Evolutionary conservation across 2,888 invertebrate genomes (phyloP), one percentile per base, ranked within the genome.

Genomic region (Acanthosoma haemorrhoidale): DNA sequence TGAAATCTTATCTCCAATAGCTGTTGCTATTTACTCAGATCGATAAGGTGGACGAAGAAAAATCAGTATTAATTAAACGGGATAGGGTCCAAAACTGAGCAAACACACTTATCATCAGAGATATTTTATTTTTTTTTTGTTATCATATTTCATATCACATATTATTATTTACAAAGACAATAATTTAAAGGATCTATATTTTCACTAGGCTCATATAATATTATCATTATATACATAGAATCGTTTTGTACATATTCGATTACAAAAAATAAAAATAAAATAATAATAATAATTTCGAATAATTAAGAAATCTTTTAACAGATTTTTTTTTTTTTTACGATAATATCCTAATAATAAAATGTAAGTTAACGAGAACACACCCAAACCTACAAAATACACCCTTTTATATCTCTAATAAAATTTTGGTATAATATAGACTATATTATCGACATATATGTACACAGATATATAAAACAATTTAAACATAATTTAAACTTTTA

Each of bases 81-180:
- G 29, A 34, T 59, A 34, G 34, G 59, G 64, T 64, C 21, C 41
- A 25, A 9, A 41, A 29, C 25, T 32, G 18, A 67, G 21, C 43
- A 67, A 67, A 67, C 43, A 67, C 34, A 15, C 25, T 51, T 67
- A 67, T 67, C 67, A 67, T 67, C 57, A 29, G 34, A 67, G 67
- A 29, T 32, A 31, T 51, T 68, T 68, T 58, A 38, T 32, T 68
- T 58, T n/a, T n/a, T n/a, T n/a, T n/a, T n/a, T n/a, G n/a, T 61
- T 61, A 61, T 61, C 61, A 16, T 34, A 25, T 25, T 39, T 32
- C 34, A 61, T 64, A 64, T 64, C 64, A 41, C 38, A 41, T 64
- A 38, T 59, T 68, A 68, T 63, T 73, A 73, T 73, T 71, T 73
- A 73, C 71, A 73, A 71, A 57, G 71, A 73, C 71, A 73, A 73